phyloP scores from a whole-genome alignment of 2,888 invertebrate genomes.

The Allolobophora icterica region DNA sequence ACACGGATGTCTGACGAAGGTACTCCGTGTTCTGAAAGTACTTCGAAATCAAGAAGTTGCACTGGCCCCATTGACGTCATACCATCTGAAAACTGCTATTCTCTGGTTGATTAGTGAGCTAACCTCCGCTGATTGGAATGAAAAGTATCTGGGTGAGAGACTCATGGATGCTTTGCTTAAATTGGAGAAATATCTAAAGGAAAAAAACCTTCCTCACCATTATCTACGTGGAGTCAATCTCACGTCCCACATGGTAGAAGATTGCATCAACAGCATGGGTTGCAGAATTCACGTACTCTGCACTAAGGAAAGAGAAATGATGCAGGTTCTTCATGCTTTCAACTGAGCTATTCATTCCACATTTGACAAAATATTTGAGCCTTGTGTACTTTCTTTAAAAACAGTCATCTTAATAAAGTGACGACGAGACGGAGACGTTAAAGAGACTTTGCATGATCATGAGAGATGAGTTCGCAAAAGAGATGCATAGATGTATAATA shows the following conservation, averaged over 20 bases:
- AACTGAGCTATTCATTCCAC: background rate
- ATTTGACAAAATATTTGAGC: no score
- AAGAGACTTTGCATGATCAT: no score
- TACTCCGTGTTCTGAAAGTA: conserved; percentile 38
- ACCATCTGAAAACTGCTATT: conserved; percentile 28
- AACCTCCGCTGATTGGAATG: background rate
- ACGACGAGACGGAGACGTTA: no score
- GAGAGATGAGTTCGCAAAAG: no score
- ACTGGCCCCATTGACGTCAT: conserved; percentile 28
- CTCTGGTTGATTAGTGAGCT: conserved; percentile 9
- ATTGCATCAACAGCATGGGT: background rate
- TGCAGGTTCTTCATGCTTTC: background rate
- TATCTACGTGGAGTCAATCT: background rate
- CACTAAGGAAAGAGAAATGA: background rate
- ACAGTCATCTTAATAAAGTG: no score
- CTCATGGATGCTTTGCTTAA: background rate
- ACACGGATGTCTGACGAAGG: background rate
- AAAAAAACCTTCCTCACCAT: background rate
- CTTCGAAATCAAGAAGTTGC: conserved; percentile 29
- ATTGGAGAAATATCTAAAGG: background rate
- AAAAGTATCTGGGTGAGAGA: background rate
- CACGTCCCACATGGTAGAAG: background rate
- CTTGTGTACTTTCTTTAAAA: no score
- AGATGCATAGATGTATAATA: no score
- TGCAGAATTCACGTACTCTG: background rate